phyloP scores from a whole-genome alignment of 2,113 vertebrate genomes.

The Hemiscyllium ocellatum region DNA sequence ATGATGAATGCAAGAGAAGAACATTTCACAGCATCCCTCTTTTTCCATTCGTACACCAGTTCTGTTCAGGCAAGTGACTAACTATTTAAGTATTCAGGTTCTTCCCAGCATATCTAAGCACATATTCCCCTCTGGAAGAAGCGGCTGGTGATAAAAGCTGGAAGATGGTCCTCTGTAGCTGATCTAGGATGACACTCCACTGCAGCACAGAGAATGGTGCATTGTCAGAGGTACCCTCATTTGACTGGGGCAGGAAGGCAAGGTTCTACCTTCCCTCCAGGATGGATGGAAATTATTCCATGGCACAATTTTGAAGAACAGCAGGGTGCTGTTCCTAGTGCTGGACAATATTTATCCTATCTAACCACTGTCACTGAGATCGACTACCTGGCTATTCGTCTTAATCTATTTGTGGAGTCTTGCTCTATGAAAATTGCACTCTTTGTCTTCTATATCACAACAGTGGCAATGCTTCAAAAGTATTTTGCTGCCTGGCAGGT shows the following conservation, averaged over 20 bases:
- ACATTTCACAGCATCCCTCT: too few relatives aligned
- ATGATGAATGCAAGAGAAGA: too few relatives aligned
- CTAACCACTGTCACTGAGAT: background rate
- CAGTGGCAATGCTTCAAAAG: background rate
- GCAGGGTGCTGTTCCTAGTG: background rate
- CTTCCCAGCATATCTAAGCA: background rate
- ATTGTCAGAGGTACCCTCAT: background rate
- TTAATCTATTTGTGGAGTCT: background rate
- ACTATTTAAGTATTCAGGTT: background rate
- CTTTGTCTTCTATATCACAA: background rate
- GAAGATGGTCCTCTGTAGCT: background rate
- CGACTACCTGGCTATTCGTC: background rate
- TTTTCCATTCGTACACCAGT: too few relatives aligned
- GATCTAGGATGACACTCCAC: background rate
- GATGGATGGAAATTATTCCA: background rate
- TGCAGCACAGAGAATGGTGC: background rate
- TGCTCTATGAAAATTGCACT: background rate
- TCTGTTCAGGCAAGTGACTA: too few relatives aligned
- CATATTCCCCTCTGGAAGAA: background rate
- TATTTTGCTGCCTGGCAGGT: background rate
- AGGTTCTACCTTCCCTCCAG: background rate
- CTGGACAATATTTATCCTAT: background rate
- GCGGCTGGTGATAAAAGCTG: background rate
- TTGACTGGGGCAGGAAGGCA: background rate
- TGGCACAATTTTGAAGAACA: background rate